These are phyloP conservation scores for Anagyrus pseudococci DNA, from an alignment of 2,888 invertebrate genomes.

Conservation along the genomic window DNA sequence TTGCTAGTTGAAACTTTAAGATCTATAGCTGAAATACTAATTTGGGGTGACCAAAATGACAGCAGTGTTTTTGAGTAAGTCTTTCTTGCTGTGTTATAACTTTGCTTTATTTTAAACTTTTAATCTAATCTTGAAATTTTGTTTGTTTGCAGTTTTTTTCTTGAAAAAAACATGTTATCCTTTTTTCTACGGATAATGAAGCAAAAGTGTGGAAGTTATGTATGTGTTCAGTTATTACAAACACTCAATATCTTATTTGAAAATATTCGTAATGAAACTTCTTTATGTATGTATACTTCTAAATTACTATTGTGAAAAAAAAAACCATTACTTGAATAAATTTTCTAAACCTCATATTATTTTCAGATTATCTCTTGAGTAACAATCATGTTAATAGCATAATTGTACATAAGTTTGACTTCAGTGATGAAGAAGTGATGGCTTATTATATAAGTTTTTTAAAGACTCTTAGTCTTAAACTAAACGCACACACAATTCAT, in stretches of 20 bases:
- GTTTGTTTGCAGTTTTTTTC: constrained; percentile 83
- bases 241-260: constrained; percentile 99
- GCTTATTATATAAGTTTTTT: constrained; percentile 99
- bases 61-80: constrained; percentile 99
- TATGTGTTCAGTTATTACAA: constrained; percentile 97
- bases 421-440: constrained; percentile 99
- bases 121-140: constrained; percentile 17
- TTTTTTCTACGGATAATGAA: constrained; percentile 97
- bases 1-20: constrained; percentile 94
- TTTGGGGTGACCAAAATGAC: constrained; percentile 99
- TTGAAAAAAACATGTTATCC: constrained; percentile 99
- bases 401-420: constrained; percentile 99
- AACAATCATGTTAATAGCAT: constrained; percentile 99
- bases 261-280: constrained; percentile 98
- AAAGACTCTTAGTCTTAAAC: constrained; percentile 95
- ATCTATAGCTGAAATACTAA: constrained; percentile 97
- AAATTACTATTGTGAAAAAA: constrained; percentile 4
- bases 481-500: constrained; percentile 98
- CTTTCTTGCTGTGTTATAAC: constrained; percentile 2
- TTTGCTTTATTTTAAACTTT: neutral
- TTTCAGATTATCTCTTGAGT: constrained; percentile 95
- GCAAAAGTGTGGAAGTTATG: constrained; percentile 95
- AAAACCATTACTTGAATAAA: constrained; percentile 7
- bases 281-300: constrained; percentile 82
- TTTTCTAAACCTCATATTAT: constrained; percentile 38